Evolutionary conservation across 2,888 invertebrate species (phyloP).

Genomic region (Suillia variegata): DNA sequence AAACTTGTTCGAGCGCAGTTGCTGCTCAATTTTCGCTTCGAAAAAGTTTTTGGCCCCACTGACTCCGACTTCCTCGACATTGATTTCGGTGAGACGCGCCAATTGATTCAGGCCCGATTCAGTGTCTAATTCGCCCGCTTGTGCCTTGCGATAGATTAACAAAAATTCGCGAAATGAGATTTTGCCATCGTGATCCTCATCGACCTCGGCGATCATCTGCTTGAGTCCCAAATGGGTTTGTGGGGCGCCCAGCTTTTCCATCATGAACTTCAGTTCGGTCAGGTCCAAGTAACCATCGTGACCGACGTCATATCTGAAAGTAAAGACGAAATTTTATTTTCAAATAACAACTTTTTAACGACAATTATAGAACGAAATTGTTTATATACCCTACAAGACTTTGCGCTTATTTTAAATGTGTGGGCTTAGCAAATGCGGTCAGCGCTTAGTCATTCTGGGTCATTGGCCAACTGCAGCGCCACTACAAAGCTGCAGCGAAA

Average conservation of each 20-base stretch:
- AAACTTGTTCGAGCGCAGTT: slow-evolving; percentile 83
- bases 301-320: slow-evolving; percentile 85
- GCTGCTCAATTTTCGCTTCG: slow-evolving; percentile 92
- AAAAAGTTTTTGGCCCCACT: slow-evolving; percentile 95
- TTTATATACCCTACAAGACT: too few relatives aligned
- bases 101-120: slow-evolving; percentile 87
- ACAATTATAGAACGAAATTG: too few relatives aligned
- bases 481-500: too few relatives aligned
- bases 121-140: slow-evolving; percentile 84
- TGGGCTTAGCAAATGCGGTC: too few relatives aligned
- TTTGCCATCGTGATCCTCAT: slow-evolving; percentile 82
- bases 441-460: too few relatives aligned
- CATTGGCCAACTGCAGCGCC: too few relatives aligned
- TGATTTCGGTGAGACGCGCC: slow-evolving; percentile 86
- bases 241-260: slow-evolving; percentile 94
- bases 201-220: slow-evolving; percentile 91
- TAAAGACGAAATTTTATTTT: too few relatives aligned
- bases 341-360: too few relatives aligned
- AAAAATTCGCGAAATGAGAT: slow-evolving; percentile 91
- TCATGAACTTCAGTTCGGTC: slow-evolving; percentile 91
- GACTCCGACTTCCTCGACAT: slow-evolving; percentile 93
- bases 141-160: slow-evolving; percentile 82
- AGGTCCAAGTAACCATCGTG: slow-evolving; percentile 88
- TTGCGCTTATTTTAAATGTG: too few relatives aligned
- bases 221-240: slow-evolving; percentile 95